Evolutionary conservation across 37 sponge, comb jelly and placozoan species (phyloP), one percentile per base, ranked within the genome.

Genomic region (Petrosia ficiformis): DNA sequence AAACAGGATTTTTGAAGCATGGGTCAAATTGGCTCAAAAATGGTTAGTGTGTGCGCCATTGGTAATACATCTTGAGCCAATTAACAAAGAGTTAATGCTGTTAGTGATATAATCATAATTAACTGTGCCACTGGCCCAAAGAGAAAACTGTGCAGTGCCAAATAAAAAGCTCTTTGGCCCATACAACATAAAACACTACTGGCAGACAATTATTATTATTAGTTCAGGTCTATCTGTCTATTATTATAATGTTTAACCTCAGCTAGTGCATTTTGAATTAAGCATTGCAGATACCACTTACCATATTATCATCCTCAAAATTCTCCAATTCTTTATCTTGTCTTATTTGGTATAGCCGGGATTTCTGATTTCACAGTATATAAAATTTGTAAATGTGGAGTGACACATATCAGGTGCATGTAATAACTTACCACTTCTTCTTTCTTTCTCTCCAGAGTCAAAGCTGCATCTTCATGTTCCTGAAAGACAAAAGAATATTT

Each of bases 281-380:
- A n/a, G n/a, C n/a, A n/a, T n/a, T n/a, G n/a, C n/a, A n/a, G n/a
- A 32, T 38, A 14, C 21, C 38, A 38, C 30, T 38, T 72, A 86
- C 88, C 81, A 87, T 77, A 64, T 61, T 52, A 4, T 41, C 72
- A 34, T 78, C 48, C 75, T 92, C 92, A 40, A 79, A 68, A 2
- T 87, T 80, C 35, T 78, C 77, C 31, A 38, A 61, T 24, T 83
- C 77, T 44, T 57, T 74, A 68, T 87, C 72, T 64, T 58, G 28
- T 21, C 81, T 43, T 19, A 91, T 44, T 76, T 86, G 67, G 0
- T 58, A 29, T 31, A 91, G 39, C 14, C 92, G 57, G 11, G 67
- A 52, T 58, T 70, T 78, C 92, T 91, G 61, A 30, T n/a, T n/a
- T n/a, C n/a, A n/a, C n/a, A n/a, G n/a, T n/a, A n/a, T 11, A 29